Evolutionary conservation across 1,140 invertebrate genomes (phyloP).

Genomic region (Vollenhovia emeryi): DNA sequence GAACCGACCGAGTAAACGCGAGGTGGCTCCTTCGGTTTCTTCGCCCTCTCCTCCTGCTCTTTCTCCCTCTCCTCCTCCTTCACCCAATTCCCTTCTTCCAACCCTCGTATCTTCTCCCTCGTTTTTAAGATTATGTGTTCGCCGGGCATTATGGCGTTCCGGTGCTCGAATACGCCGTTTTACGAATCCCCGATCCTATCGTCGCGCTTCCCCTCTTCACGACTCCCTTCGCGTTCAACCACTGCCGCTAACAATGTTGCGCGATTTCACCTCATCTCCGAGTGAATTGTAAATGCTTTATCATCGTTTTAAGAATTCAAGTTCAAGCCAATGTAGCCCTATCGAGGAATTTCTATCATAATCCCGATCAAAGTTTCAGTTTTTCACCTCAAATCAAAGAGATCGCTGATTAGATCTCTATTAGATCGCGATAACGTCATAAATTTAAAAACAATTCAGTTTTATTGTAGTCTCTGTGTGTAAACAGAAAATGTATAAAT

Average conservation of each 20-base stretch:
- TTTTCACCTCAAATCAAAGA: neutral
- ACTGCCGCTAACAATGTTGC: conserved; percentile 25
- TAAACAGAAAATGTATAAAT: neutral
- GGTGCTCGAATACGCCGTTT: conserved; percentile 68
- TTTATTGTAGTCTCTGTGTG: neutral
- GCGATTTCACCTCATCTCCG: conserved; percentile 9
- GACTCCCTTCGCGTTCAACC: conserved; percentile 8
- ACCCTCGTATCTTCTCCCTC: conserved; percentile 52
- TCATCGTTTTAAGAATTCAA: neutral
- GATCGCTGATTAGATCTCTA: neutral
- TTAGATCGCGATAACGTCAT: neutral
- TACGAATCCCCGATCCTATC: conserved; percentile 77
- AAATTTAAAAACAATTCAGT: neutral
- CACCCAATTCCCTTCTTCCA: neutral
- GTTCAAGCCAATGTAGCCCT: neutral
- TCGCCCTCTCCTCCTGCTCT: conserved; percentile 33
- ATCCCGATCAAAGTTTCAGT: neutral
- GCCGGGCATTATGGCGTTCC: conserved; percentile 78
- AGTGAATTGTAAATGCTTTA: conserved; percentile 8
- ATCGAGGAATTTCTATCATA: neutral
- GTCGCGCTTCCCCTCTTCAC: conserved; percentile 52
- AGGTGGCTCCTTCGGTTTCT: conserved; percentile 52
- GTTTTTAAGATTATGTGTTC: conserved; percentile 81
- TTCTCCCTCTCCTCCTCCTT: conserved; percentile 4
- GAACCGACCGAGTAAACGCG: conserved; percentile 54